Evolutionary conservation across 2,113 vertebrate species (phyloP).

Genomic region (Lamprologus tigripictilis): DNA sequence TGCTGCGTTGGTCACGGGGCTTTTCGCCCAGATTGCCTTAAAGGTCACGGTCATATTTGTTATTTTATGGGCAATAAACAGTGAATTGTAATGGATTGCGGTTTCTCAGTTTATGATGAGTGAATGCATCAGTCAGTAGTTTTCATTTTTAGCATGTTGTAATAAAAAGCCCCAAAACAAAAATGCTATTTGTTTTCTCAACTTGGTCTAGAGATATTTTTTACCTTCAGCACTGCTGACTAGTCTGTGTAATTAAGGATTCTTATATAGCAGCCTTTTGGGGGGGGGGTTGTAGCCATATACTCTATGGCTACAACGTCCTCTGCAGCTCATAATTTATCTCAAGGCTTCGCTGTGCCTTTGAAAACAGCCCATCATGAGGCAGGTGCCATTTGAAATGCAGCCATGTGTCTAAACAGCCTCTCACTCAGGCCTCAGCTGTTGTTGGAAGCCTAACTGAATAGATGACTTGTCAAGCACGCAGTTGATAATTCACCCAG

Average conservation of each 20-base stretch:
- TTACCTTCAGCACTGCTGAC: background rate
- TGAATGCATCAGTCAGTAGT: background rate
- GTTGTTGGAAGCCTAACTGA: constrained; percentile 2
- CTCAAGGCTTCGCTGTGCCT: background rate
- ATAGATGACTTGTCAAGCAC: background rate
- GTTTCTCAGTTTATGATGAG: background rate
- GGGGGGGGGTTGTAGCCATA: background rate
- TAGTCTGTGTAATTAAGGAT: background rate
- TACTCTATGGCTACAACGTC: background rate
- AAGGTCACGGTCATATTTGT: background rate
- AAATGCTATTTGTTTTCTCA: background rate
- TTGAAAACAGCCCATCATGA: background rate
- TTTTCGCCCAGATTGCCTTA: rapidly evolving
- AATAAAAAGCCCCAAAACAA: background rate
- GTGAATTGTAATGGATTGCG: background rate
- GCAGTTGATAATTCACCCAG: constrained; percentile 5
- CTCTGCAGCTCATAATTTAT: background rate
- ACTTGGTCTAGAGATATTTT: background rate
- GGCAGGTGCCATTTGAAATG: background rate
- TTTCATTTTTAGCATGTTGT: background rate
- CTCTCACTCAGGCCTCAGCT: background rate
- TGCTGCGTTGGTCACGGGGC: background rate
- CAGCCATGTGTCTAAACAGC: background rate
- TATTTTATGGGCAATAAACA: background rate
- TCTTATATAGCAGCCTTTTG: background rate